Conservation (phyloP, 92 coral and sea anemone species). For the Actinernus sp. region DNA sequence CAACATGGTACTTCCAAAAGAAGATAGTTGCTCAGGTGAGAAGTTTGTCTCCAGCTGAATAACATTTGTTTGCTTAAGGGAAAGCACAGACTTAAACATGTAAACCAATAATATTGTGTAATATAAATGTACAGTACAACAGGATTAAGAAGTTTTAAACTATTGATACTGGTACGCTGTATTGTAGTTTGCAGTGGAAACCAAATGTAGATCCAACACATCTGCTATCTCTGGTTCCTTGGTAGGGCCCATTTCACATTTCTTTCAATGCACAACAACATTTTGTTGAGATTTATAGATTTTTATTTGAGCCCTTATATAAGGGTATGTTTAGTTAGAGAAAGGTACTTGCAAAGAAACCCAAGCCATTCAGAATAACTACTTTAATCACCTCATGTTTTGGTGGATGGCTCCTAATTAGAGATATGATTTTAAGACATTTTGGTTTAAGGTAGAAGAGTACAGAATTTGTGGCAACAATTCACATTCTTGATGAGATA, state of each 20-base stretch:
- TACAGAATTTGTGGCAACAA: slow-evolving; percentile 5
- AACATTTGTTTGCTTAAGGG: too few relatives aligned
- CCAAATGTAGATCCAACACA: slow-evolving; percentile 31
- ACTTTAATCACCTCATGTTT: slow-evolving; percentile 36
- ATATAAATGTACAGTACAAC: too few relatives aligned
- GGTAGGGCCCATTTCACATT: slow-evolving; percentile 71
- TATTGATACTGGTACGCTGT: too few relatives aligned
- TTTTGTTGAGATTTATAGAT: slow-evolving; percentile 39
- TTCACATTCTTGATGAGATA: slow-evolving; percentile 33
- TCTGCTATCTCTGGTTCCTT: slow-evolving; percentile 37
- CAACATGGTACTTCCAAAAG: slow-evolving; percentile 62
- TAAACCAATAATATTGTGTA: too few relatives aligned
- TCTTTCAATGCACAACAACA: slow-evolving; percentile 57
- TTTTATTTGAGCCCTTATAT: slow-evolving; percentile 50
- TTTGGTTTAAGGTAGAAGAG: slow-evolving; percentile 11
- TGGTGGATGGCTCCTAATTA: slow-evolving; percentile 28
- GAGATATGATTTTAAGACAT: not conserved
- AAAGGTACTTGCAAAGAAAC: slow-evolving; percentile 30
- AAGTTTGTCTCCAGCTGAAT: too few relatives aligned
- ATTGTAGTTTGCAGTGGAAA: slow-evolving; percentile 56
- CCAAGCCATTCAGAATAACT: slow-evolving; percentile 46
- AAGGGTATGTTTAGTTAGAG: slow-evolving; percentile 46
- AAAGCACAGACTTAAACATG: too few relatives aligned
- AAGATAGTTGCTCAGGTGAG: slow-evolving; percentile 40
- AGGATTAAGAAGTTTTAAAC: too few relatives aligned